Evolutionary conservation across 2,888 invertebrate species (phyloP).

Genomic region (Lithosia quadra): DNA sequence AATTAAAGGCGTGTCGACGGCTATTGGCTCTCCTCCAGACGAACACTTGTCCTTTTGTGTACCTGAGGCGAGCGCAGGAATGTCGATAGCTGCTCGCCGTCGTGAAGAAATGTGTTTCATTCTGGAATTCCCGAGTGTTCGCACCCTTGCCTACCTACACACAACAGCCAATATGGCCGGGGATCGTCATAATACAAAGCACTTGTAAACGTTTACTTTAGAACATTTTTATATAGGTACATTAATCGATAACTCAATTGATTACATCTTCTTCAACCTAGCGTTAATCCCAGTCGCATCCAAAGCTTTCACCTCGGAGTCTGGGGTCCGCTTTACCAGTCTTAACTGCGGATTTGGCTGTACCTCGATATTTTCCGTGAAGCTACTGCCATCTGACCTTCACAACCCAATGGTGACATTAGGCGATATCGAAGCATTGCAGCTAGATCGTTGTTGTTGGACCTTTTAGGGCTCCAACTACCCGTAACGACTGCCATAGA

Average conservation of each 20-base stretch:
- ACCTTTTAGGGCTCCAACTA: no score
- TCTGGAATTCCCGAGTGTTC: not conserved
- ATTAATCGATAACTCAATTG: not conserved
- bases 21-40: conserved; percentile 4
- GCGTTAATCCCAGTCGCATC: no score
- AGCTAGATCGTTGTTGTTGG: no score
- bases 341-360: no score
- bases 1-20: conserved; percentile 4
- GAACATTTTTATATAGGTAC: not conserved
- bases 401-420: no score
- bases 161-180: not conserved
- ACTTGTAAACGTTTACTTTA: not conserved
- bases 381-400: no score
- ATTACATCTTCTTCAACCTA: no score
- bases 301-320: no score
- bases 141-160: not conserved
- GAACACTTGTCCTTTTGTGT: not conserved
- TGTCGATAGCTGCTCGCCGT: not conserved
- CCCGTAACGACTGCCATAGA: no score
- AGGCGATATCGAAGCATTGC: no score
- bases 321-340: no score
- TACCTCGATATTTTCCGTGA: no score
- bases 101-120: conserved; percentile 1
- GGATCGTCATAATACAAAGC: not conserved
- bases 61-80: conserved; percentile 4